phyloP scores from a whole-genome alignment of 2,797 vertebrate genomes.

The Catostomus latipinnis region DNA sequence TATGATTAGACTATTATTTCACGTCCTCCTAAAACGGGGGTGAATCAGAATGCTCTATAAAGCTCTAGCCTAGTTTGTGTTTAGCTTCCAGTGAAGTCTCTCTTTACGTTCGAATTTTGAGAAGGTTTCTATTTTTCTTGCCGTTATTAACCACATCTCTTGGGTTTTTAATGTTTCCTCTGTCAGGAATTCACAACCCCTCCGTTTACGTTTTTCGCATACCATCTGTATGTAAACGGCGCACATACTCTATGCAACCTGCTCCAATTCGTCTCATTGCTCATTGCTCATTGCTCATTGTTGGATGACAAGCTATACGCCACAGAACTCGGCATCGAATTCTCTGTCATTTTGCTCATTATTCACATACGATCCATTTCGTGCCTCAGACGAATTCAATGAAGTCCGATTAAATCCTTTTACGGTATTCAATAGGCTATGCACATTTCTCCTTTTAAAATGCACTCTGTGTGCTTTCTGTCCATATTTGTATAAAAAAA shows the following conservation, averaged over 20 bases:
- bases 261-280: constrained; percentile 61
- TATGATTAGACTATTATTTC: neutral
- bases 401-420: too few species aligned
- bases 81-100: too few species aligned
- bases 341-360: constrained; percentile 36
- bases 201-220: constrained; percentile 60
- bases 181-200: constrained; percentile 57
- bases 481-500: too few species aligned
- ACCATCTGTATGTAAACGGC: constrained; percentile 23
- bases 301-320: constrained; percentile 55
- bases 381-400: constrained; percentile 20
- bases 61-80: too few species aligned
- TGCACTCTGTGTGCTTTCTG: too few species aligned
- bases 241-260: constrained; percentile 60
- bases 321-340: constrained; percentile 38
- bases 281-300: constrained; percentile 53
- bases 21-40: neutral
- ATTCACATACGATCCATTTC: constrained; percentile 38
- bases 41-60: neutral
- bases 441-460: too few species aligned
- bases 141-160: constrained; percentile 57
- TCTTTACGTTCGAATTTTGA: neutral
- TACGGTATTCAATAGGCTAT: neutral
- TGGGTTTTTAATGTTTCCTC: constrained; percentile 62
- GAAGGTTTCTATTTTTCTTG: constrained; percentile 14